Base-by-base conservation (phyloP, 2,113 vertebrate species). In the Varanus salvator region DNA sequence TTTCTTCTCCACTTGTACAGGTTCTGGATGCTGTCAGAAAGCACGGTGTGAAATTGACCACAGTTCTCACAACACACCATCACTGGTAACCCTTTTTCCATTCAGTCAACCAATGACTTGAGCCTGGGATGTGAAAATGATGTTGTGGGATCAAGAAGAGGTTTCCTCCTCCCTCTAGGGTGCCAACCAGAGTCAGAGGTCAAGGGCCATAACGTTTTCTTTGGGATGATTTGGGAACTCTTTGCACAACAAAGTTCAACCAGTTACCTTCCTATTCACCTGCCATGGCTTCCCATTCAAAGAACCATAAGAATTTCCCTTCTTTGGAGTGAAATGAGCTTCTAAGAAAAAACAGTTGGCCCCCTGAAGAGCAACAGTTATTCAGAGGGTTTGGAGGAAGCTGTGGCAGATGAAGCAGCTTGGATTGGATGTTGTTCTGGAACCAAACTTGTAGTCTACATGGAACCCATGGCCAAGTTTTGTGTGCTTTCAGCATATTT, bases 31-130 rank as follows among this genome's bases (percentile, higher is more conserved):
- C 98, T 0, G 98, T 97, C 88, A 98, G 95, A 85, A 99, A 98
- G 95, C 98, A 98, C 0, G 98, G 98, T 0, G 98, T 99, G 88
- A 99, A 96, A 95, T 97, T 99, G 91, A 99, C 98, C 71, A 98
- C 98, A 0, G 97, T 99, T 85, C 96, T 99, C 92, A 99, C 98
- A 54, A 99, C 99, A 1, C 99, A 99, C 93, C 99, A 99, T 95
- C 99, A 99, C 96, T 99, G 99, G 99, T 99, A 95, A 96, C 91
- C 78, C 78, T 71, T 34, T 0, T 29, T 80, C 52, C 12, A 54
- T 7, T 54, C 11, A 54, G 7, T 81, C 78, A 7, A 0, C 0
- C 38, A 44, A 25, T 44, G 52, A 50, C 29, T 7, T 71, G 8
- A 80, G 21, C 50, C 27, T 72, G 3, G 4, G 12, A 19, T 29